Conservation (phyloP, 2,797 vertebrate genomes). For the Spinibarbus caldwelli region DNA sequence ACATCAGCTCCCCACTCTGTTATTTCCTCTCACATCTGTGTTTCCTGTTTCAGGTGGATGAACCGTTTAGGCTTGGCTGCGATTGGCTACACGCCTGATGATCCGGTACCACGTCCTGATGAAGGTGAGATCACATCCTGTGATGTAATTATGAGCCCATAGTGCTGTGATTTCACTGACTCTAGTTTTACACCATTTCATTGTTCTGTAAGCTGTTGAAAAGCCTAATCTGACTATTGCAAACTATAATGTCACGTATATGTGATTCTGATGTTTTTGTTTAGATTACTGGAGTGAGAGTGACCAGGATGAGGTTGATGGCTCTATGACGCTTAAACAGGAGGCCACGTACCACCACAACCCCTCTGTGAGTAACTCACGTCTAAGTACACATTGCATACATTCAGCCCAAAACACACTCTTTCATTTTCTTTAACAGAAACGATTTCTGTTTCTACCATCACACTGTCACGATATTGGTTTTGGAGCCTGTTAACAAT, state of each 20-base stretch:
- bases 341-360: slow-evolving; percentile 78
- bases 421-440: not conserved
- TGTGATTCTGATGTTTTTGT: slow-evolving; percentile 30
- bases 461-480: not conserved
- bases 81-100: slow-evolving; percentile 83
- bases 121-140: slow-evolving; percentile 74
- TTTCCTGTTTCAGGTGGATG: slow-evolving; percentile 77
- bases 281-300: slow-evolving; percentile 86
- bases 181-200: not conserved
- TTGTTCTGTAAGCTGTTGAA: not conserved
- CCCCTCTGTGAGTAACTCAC: slow-evolving; percentile 74
- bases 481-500: not conserved
- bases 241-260: not conserved
- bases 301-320: slow-evolving; percentile 80
- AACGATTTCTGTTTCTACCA: not conserved
- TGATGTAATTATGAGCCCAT: not conserved
- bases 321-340: slow-evolving; percentile 81
- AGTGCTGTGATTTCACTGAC: not conserved
- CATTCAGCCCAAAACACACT: not conserved
- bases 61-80: slow-evolving; percentile 81
- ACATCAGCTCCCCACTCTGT: not conserved
- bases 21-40: not conserved
- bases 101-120: slow-evolving; percentile 81
- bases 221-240: not conserved
- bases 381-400: not conserved